These are phyloP conservation scores for Condylura cristata DNA, from an alignment of 2,113 vertebrate genomes.

Conservation along the genomic window DNA sequence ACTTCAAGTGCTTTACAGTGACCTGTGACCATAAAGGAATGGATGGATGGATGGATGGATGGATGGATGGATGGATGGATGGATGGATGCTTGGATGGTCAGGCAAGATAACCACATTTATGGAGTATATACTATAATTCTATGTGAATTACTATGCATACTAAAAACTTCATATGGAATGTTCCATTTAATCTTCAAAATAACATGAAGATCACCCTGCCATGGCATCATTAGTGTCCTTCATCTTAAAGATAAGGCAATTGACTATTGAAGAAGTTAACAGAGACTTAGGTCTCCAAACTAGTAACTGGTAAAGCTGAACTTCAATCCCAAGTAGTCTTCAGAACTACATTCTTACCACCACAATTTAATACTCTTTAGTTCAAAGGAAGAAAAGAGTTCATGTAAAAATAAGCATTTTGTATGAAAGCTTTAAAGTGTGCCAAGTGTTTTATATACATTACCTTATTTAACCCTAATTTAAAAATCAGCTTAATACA, in stretches of 20 bases:
- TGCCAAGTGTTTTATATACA: background rate
- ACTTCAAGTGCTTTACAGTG: background rate
- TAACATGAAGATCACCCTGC: background rate
- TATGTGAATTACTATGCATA: background rate
- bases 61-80: too few species aligned
- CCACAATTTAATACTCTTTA: background rate
- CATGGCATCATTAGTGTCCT: background rate
- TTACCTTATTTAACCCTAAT: background rate
- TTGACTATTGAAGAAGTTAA: background rate
- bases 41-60: too few species aligned
- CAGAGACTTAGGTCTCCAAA: background rate
- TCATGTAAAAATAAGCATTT: background rate
- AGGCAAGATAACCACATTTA: background rate
- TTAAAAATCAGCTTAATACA: background rate
- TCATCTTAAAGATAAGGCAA: background rate
- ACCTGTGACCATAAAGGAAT: background rate
- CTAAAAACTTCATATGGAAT: background rate
- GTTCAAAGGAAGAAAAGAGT: background rate
- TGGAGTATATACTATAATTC: background rate
- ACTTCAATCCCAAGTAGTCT: background rate
- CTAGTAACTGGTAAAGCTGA: background rate
- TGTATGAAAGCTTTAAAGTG: background rate
- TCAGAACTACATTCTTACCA: background rate
- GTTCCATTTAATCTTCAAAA: background rate
- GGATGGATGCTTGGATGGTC: too few species aligned